Percentiles rank a stretch among this genome's conserved stretches.
Evolutionary conservation across 2,797 vertebrate species (phyloP).

Genomic region (Notolabrus celidotus): DNA sequence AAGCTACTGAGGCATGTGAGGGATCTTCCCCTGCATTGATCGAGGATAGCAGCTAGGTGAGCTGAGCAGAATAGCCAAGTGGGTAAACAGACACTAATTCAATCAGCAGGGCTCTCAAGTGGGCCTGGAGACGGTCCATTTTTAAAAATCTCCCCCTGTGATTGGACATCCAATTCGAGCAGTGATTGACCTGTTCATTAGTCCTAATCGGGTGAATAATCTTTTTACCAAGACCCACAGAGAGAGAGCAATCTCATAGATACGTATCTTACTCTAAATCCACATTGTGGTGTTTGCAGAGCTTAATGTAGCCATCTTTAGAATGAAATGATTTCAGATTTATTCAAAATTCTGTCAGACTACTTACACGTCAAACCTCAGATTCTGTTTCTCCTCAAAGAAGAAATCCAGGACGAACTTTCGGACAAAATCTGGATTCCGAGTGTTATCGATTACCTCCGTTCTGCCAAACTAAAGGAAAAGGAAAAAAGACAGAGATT

Average conservation of each 20-base stretch:
- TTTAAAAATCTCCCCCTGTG: slow-evolving; percentile 10
- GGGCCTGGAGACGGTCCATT: slow-evolving; percentile 21
- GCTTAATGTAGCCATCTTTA: not conserved
- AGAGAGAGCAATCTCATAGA: slow-evolving; percentile 35
- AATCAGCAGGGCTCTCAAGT: slow-evolving; percentile 40
- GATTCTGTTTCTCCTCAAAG: slow-evolving; percentile 98
- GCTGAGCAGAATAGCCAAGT: slow-evolving; percentile 41
- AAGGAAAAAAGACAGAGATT: not conserved
- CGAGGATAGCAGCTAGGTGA: slow-evolving; percentile 31
- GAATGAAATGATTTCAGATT: not conserved
- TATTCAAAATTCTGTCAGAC: not conserved
- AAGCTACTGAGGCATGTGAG: slow-evolving; percentile 21
- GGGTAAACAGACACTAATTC: slow-evolving; percentile 34
- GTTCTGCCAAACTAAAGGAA: slow-evolving; percentile 92
- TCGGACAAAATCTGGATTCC: slow-evolving; percentile 96
- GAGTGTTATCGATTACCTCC: slow-evolving; percentile 96
- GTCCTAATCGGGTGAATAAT: slow-evolving; percentile 16
- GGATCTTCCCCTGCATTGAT: slow-evolving; percentile 46
- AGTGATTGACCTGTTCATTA: slow-evolving; percentile 31
- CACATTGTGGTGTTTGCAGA: not conserved
- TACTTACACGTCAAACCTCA: slow-evolving; percentile 97
- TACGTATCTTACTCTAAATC: slow-evolving; percentile 10
- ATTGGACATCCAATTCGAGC: slow-evolving; percentile 44
- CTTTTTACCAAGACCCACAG: slow-evolving; percentile 30
- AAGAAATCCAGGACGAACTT: slow-evolving; percentile 98